These are phyloP conservation scores for Apodemia hepburni DNA, from an alignment of 2,888 invertebrate genomes.

Conservation along the genomic window DNA sequence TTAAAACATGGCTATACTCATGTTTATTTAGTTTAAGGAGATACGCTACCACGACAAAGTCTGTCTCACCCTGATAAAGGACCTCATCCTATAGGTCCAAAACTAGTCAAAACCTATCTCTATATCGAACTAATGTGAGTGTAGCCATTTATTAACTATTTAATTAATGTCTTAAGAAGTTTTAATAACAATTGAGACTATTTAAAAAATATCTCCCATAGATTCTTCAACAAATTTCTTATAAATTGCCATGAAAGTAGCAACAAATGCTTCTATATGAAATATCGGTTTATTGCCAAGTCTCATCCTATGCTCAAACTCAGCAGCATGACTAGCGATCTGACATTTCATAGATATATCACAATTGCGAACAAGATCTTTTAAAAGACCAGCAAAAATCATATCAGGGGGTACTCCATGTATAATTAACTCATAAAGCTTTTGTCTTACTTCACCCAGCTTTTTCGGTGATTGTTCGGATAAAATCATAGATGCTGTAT, in stretches of 20 bases:
- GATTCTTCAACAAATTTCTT: slow-evolving; percentile 91
- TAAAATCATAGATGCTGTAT: slow-evolving; percentile 92
- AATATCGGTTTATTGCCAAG: slow-evolving; percentile 97
- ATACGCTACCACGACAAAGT: too few relatives aligned
- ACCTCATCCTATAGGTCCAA: background rate
- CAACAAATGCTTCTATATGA: slow-evolving; percentile 98
- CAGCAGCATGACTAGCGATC: slow-evolving; percentile 91
- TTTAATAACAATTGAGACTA: too few relatives aligned
- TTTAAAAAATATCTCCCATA: slow-evolving; percentile 77
- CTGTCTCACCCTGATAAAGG: too few relatives aligned
- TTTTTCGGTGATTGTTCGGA: slow-evolving; percentile 93
- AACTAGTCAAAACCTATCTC: too few relatives aligned
- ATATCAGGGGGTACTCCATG: slow-evolving; percentile 96
- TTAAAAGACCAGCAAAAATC: slow-evolving; percentile 92
- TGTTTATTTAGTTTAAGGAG: too few relatives aligned
- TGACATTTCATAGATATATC: slow-evolving; percentile 93
- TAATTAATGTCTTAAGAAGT: too few relatives aligned
- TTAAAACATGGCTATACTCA: too few relatives aligned
- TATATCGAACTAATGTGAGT: too few relatives aligned
- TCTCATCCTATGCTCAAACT: slow-evolving; percentile 95
- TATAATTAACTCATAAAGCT: slow-evolving; percentile 95
- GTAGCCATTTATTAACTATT: too few relatives aligned
- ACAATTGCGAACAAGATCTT: slow-evolving; percentile 92
- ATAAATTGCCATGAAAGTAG: slow-evolving; percentile 97
- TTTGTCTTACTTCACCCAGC: slow-evolving; percentile 90